Evolutionary conservation across 2,888 invertebrate species (phyloP).

Genomic region (Aphodius granarius): DNA sequence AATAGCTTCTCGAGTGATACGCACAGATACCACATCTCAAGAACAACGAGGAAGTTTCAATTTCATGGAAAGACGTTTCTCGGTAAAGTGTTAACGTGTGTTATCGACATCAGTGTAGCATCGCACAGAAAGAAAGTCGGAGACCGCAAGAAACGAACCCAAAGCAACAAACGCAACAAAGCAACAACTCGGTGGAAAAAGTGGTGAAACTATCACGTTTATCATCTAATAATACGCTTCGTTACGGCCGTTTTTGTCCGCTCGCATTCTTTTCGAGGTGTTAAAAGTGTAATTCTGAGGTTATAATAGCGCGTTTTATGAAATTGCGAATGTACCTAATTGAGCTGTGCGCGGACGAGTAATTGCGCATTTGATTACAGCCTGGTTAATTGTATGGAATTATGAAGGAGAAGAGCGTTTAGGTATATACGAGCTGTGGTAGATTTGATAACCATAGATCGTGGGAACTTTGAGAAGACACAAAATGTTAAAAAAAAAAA

Average conservation of each 20-base stretch:
- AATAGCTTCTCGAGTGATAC: background rate
- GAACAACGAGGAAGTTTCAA: background rate
- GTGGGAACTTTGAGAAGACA: background rate
- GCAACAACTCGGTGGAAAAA: background rate
- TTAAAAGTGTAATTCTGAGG: background rate
- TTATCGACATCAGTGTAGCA: background rate
- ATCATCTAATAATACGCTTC: background rate
- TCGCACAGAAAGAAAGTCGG: background rate
- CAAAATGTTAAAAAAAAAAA: too few relatives aligned
- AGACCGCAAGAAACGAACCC: background rate
- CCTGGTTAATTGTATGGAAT: background rate
- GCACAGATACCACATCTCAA: background rate
- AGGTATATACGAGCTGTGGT: background rate
- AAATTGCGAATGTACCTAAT: constrained; percentile 3
- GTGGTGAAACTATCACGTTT: background rate
- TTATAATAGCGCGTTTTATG: constrained; percentile 4
- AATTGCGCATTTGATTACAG: background rate
- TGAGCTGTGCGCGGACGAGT: background rate
- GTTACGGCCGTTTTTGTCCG: background rate
- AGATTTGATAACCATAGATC: background rate
- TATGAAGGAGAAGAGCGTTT: background rate
- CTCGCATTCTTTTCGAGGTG: background rate
- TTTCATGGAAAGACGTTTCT: constrained; percentile 3
- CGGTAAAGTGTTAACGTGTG: background rate
- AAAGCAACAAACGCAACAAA: background rate